phyloP scores from a whole-genome alignment of 2,797 vertebrate genomes.

The Anolis apletophallus region DNA sequence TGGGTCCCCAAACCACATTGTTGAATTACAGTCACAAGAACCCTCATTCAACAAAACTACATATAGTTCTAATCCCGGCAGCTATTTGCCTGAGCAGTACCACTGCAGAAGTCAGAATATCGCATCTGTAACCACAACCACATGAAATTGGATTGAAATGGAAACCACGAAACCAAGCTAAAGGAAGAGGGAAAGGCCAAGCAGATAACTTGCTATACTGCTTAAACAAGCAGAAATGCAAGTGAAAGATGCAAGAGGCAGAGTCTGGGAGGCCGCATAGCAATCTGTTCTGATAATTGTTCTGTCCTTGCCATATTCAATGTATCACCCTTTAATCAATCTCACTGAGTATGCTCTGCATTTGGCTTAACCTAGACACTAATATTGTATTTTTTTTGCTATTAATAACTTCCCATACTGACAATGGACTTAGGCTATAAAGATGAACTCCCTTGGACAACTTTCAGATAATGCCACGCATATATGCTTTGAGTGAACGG shows the following conservation, averaged over 20 bases:
- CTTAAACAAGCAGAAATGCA: slow-evolving; percentile 26
- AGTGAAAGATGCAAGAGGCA: neutral
- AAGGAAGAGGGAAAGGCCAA: neutral
- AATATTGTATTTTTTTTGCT: slow-evolving; percentile 38
- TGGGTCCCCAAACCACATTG: too few relatives aligned
- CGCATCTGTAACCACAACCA: neutral
- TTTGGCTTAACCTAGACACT: slow-evolving; percentile 21
- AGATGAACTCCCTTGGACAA: neutral
- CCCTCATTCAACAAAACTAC: too few relatives aligned
- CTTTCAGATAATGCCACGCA: slow-evolving; percentile 54
- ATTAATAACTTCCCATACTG: slow-evolving; percentile 38
- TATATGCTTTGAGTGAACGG: neutral
- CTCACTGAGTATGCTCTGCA: neutral
- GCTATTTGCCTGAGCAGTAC: too few relatives aligned
- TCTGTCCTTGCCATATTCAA: slow-evolving; percentile 7
- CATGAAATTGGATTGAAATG: neutral
- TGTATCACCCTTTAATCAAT: slow-evolving; percentile 24
- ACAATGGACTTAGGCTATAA: slow-evolving; percentile 27
- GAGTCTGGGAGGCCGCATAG: slow-evolving; percentile 4
- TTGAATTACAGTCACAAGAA: too few relatives aligned
- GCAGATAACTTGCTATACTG: neutral
- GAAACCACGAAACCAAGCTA: neutral
- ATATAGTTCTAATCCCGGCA: too few relatives aligned
- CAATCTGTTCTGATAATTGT: slow-evolving; percentile 26
- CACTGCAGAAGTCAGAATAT: too few relatives aligned